Conservation (phyloP, 2,797 vertebrate genomes). For the Selene dorsalis region DNA sequence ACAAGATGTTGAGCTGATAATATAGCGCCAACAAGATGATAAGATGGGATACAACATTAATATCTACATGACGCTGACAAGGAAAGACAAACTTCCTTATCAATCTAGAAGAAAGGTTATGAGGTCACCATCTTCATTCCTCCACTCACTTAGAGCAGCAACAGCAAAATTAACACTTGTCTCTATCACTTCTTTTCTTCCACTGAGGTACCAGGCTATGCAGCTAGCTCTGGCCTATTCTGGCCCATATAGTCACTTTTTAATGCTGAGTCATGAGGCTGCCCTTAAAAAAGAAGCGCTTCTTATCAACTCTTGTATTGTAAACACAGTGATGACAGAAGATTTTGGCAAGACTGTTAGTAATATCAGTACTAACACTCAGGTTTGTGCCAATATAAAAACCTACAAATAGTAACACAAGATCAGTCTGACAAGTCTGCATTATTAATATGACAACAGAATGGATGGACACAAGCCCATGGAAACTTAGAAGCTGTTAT, state of each 20-base stretch:
- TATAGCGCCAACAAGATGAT: slow-evolving; percentile 31
- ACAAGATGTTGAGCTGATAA: slow-evolving; percentile 24
- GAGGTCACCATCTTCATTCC: not conserved
- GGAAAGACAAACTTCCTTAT: not conserved
- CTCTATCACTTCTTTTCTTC: not conserved
- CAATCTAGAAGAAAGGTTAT: not conserved
- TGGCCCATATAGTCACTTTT: not conserved
- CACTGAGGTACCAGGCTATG: not conserved
- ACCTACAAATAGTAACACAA: not conserved
- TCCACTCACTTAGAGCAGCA: not conserved
- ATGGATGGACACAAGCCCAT: slow-evolving; percentile 6
- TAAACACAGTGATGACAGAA: too few species aligned
- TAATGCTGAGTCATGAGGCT: not conserved
- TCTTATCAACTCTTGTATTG: too few species aligned
- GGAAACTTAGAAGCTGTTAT: slow-evolving; percentile 26
- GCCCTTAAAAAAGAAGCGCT: too few species aligned
- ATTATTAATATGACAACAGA: slow-evolving; percentile 39
- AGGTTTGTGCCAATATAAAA: not conserved
- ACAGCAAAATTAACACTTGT: not conserved
- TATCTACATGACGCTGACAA: not conserved
- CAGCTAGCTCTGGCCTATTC: too few species aligned
- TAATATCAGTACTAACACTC: not conserved
- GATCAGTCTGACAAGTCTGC: not conserved
- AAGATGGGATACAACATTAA: not conserved
- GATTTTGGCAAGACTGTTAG: not conserved